Evolutionary conservation across 2,888 invertebrate species (phyloP).

Genomic region (Drosophila dives): DNA sequence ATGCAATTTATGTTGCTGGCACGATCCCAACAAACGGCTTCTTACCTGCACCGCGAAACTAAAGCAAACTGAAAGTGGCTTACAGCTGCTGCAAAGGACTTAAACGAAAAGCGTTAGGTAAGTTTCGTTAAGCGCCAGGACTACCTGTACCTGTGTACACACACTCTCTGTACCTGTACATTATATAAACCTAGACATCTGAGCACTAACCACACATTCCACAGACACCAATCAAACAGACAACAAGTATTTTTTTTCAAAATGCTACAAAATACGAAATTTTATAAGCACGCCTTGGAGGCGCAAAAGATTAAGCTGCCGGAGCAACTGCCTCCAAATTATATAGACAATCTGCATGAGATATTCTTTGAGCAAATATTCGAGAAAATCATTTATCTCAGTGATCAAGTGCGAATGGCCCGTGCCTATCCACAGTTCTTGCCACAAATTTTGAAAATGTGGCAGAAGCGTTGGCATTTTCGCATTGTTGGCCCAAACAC

Average conservation of each 20-base stretch:
- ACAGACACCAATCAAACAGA: constrained; percentile 16
- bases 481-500: constrained; percentile 64
- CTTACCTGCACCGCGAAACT: constrained; percentile 9
- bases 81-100: constrained; percentile 46
- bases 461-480: constrained; percentile 51
- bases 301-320: constrained; percentile 28
- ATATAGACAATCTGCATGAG: constrained; percentile 64
- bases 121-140: constrained; percentile 15
- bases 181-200: constrained; percentile 25
- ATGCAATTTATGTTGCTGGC: constrained; percentile 56
- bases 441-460: constrained; percentile 54
- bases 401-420: constrained; percentile 72
- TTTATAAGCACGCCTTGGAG: constrained; percentile 50
- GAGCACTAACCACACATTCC: constrained; percentile 28
- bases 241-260: constrained; percentile 12
- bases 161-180: constrained; percentile 16
- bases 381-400: constrained; percentile 54
- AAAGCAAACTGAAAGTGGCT: constrained; percentile 5
- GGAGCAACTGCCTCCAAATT: constrained; percentile 43
- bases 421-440: constrained; percentile 73
- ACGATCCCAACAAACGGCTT: constrained; percentile 42
- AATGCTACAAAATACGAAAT: constrained; percentile 53
- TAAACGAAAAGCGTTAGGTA: not conserved
- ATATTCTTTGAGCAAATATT: constrained; percentile 75
- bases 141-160: constrained; percentile 14